Evolutionary conservation across 2,113 vertebrate species (phyloP), one percentile per base, ranked within the genome.

Genomic region (Fukomys damarensis): DNA sequence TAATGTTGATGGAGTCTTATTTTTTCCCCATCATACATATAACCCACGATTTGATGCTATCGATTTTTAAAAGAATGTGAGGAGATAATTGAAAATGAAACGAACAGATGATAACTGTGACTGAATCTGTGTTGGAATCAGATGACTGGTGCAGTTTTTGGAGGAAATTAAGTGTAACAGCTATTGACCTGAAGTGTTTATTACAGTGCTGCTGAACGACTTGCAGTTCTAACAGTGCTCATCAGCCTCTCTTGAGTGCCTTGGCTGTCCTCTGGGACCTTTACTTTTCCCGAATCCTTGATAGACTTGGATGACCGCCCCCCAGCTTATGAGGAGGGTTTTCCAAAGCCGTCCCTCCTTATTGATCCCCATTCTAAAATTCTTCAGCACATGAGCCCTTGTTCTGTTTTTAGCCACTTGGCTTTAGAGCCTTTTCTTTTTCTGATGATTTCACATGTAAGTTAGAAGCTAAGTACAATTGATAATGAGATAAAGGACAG

Each of bases 351-450:
- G 65, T 35, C 12, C 9, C 28, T 93, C 14, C 5, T 30, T 1
- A 8, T 52, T 70, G 20, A 35, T 6, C 7, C 43, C 43, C 35
- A 76, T 46, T 89, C 80, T 92, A 54, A 89, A 76, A 52, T 86
- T 95, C 43, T 68, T 61, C 59, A 68, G 35, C 49, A 30, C 54
- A 19, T 52, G n/a, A 74, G 86, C 24, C 32, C n/a, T 84, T 89
- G 28, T 89, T 86, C 87, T 96, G 32, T 87, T 82, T 86, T 63
- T 16, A 85, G 52, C 38, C n/a, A 58, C 46, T 59, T 89, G 66
- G 30, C 89, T 93, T 93, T 61, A 70, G 59, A 70, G n/a, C n/a
- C 20, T 93, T 90, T 85, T 94, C 52, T 59, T 68, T 68, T 82
- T 86, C 59, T 86, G 30, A 30, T 70, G 52, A 90, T 86, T 83